Evolutionary conservation across 1,140 invertebrate genomes (phyloP).

Genomic region (Drosophila persimilis): DNA sequence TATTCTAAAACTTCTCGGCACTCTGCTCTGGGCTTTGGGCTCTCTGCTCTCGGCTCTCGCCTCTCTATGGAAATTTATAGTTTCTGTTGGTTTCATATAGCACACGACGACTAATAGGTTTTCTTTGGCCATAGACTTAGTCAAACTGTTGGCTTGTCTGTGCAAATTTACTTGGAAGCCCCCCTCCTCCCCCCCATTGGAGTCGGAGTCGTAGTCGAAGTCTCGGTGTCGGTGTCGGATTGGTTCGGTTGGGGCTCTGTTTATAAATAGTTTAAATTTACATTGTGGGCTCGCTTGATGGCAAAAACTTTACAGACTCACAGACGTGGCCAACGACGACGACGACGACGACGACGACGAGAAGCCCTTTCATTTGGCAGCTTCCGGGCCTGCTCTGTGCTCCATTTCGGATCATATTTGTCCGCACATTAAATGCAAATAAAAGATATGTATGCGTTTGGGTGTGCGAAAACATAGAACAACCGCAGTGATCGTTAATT

Average conservation of each 20-base stretch:
- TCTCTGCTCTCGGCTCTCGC: too few relatives aligned
- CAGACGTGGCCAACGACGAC: too few relatives aligned
- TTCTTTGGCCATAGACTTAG: constrained; percentile 65
- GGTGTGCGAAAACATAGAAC: neutral
- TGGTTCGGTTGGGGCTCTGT: constrained; percentile 11
- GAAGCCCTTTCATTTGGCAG: constrained; percentile 5
- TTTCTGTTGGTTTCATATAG: constrained; percentile 60
- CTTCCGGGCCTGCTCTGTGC: neutral
- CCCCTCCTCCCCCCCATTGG: neutral
- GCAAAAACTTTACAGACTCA: constrained; percentile 27
- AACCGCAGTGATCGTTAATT: constrained; percentile 19
- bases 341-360: neutral
- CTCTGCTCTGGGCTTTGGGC: too few relatives aligned
- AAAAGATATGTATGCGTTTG: neutral
- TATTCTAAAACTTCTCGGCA: constrained; percentile 62
- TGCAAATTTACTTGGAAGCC: constrained; percentile 37
- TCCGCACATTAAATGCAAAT: neutral
- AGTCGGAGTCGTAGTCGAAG: neutral
- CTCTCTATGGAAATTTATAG: constrained; percentile 58
- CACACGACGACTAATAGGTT: constrained; percentile 77
- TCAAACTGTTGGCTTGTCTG: constrained; percentile 23
- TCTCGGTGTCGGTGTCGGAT: too few relatives aligned
- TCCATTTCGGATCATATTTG: neutral
- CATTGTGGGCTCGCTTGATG: constrained; percentile 32
- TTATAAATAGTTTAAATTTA: constrained; percentile 42